Evolutionary conservation across 1,140 invertebrate species (phyloP).

Genomic region (Aphis craccivora): DNA sequence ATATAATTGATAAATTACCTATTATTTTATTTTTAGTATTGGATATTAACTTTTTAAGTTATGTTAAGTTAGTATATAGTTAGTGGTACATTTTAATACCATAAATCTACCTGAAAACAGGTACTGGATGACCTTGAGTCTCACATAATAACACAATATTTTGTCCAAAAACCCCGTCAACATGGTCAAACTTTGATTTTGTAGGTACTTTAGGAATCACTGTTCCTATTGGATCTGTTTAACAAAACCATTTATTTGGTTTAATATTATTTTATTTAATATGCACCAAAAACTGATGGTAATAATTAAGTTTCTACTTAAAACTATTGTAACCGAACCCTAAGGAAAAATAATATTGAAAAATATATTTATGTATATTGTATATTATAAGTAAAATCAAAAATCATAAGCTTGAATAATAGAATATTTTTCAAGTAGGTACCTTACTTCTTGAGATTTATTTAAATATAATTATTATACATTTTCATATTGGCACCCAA

Average conservation of each 20-base stretch:
- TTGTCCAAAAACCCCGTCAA: constrained; percentile 65
- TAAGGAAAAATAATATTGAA: neutral
- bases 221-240: constrained; percentile 64
- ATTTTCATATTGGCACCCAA: too few species aligned
- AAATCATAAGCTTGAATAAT: neutral
- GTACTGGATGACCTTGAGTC: constrained; percentile 72
- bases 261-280: neutral
- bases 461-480: too few species aligned
- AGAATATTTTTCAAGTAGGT: too few species aligned
- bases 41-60: neutral
- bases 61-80: neutral
- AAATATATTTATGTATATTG: neutral
- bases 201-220: constrained; percentile 63
- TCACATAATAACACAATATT: constrained; percentile 70
- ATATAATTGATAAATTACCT: neutral
- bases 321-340: neutral
- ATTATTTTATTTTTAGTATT: too few species aligned
- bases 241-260: constrained; percentile 62
- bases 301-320: neutral
- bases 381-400: neutral
- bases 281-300: neutral
- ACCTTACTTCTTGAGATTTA: too few species aligned
- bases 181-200: constrained; percentile 72
- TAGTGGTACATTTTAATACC: neutral
- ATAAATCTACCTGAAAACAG: constrained; percentile 61